Percentiles rank a stretch among this genome's conserved stretches.
These are phyloP conservation scores for Passer montanus DNA, from an alignment of 2,113 vertebrate genomes.

Conservation along the genomic window DNA sequence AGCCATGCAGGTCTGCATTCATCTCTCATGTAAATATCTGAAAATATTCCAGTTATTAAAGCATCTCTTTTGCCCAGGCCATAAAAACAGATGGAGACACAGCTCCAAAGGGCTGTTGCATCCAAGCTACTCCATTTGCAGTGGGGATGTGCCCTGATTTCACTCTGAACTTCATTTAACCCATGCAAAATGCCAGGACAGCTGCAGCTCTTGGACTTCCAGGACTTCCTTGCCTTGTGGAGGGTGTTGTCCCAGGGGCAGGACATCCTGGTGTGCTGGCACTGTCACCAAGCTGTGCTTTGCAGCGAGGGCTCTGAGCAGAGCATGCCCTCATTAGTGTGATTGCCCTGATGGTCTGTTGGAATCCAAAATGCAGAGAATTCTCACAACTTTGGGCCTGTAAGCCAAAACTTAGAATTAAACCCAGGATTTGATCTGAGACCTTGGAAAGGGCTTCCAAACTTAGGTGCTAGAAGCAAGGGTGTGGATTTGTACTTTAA, in stretches of 20 bases:
- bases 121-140: neutral
- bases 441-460: neutral
- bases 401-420: neutral
- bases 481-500: neutral
- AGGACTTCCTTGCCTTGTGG: neutral
- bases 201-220: neutral
- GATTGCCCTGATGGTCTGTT: neutral
- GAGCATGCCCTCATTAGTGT: neutral
- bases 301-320: neutral
- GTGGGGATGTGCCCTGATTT: neutral
- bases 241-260: neutral
- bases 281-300: neutral
- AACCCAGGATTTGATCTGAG: neutral
- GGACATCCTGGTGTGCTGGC: neutral
- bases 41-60: neutral
- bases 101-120: neutral
- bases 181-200: neutral
- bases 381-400: neutral
- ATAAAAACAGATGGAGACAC: slow-evolving; percentile 6
- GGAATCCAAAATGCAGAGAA: neutral
- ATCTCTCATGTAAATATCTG: neutral
- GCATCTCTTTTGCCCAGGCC: neutral
- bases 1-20: neutral
- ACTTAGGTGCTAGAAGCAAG: neutral
- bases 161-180: neutral